phyloP scores from a whole-genome alignment of 2,888 invertebrate species.

The Polydrusus cervinus region DNA sequence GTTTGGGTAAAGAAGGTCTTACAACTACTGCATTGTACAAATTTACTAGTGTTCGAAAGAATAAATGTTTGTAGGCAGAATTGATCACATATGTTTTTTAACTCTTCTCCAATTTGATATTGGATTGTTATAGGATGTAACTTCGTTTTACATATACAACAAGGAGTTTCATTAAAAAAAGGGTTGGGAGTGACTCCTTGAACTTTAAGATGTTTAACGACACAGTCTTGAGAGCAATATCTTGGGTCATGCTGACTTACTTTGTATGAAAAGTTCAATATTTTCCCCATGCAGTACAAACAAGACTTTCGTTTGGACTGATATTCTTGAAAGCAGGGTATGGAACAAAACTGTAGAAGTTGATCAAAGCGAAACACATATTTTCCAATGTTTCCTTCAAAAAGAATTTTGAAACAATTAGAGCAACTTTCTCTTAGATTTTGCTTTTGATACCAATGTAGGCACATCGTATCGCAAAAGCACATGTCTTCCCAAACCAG shows the following conservation, averaged over 20 bases:
- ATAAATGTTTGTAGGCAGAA: slow-evolving; percentile 13
- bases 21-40: slow-evolving; percentile 16
- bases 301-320: slow-evolving; percentile 13
- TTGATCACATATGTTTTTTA: slow-evolving; percentile 11
- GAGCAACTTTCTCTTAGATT: slow-evolving; percentile 9
- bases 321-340: slow-evolving; percentile 19
- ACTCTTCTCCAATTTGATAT: slow-evolving; percentile 13
- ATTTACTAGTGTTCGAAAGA: too few species aligned
- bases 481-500: slow-evolving; percentile 29
- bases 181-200: neutral
- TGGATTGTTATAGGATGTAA: slow-evolving; percentile 13
- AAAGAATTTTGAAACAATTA: slow-evolving; percentile 23
- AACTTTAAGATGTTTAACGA: slow-evolving; percentile 7
- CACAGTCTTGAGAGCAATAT: slow-evolving; percentile 26
- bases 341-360: slow-evolving; percentile 29
- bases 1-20: slow-evolving; percentile 19
- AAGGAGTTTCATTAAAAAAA: neutral
- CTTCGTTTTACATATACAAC: slow-evolving; percentile 6
- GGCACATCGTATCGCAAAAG: slow-evolving; percentile 32
- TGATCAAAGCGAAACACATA: slow-evolving; percentile 29
- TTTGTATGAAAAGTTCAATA: slow-evolving; percentile 12
- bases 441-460: slow-evolving; percentile 24
- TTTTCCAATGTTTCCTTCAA: slow-evolving; percentile 7
- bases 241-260: slow-evolving; percentile 11
- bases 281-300: slow-evolving; percentile 27